phyloP scores from a whole-genome alignment of 2,888 invertebrate species.

The Trachelus iudaicus region DNA sequence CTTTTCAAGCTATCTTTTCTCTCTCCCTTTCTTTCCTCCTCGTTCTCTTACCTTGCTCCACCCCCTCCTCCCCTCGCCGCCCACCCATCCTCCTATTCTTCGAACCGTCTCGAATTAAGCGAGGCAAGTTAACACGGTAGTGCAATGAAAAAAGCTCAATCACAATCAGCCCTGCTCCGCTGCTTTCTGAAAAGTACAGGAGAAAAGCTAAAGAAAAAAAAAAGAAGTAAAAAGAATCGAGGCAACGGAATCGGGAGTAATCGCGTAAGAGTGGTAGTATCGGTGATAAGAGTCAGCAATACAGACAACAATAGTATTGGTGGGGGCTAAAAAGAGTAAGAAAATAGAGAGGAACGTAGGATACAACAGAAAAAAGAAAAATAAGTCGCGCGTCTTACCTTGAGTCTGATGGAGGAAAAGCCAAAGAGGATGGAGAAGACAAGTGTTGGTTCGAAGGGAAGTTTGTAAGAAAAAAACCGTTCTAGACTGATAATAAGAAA shows the following conservation, averaged over 20 bases:
- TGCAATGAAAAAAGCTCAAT: conserved; percentile 40
- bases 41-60: background rate
- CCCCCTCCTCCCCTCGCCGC: background rate
- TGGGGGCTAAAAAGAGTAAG: background rate
- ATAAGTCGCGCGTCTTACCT: background rate
- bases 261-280: background rate
- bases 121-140: conserved; percentile 39
- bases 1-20: background rate
- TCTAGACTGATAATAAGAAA: background rate
- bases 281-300: too few relatives aligned
- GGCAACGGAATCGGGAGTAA: conserved; percentile 17
- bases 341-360: conserved; percentile 9
- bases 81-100: conserved; percentile 14
- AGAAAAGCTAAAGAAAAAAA: background rate
- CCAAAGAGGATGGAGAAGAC: too few relatives aligned
- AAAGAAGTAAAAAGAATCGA: conserved; percentile 5
- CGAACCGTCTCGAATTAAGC: conserved; percentile 39
- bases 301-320: too few relatives aligned
- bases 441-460: background rate
- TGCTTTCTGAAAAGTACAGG: too few relatives aligned
- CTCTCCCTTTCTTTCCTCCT: conserved; percentile 5
- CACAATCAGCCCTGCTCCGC: conserved; percentile 43
- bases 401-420: background rate
- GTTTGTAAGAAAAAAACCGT: background rate
- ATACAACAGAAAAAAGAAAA: conserved; percentile 25